Evolutionary conservation across 2,113 vertebrate species (phyloP).

Genomic region (Speoplatyrhinus poulsoni): DNA sequence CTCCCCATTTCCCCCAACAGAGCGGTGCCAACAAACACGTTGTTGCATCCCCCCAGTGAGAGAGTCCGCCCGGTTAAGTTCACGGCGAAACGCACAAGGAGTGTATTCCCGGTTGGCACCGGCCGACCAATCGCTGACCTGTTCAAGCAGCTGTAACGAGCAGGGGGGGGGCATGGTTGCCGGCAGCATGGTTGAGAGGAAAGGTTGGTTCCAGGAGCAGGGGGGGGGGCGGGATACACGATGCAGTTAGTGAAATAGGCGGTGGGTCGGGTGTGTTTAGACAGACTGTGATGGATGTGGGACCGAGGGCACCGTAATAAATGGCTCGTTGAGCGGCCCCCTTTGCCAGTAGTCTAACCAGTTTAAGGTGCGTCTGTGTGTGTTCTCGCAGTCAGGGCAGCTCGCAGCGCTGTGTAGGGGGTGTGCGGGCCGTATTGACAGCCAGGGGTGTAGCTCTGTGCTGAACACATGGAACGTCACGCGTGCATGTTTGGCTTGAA

Average conservation of each 20-base stretch:
- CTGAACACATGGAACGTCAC: neutral
- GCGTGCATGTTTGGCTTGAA: no score
- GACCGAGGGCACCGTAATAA: constrained; percentile 29
- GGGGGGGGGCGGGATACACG: constrained; percentile 8
- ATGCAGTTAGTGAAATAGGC: constrained; percentile 14
- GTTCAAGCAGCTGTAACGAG: constrained; percentile 63
- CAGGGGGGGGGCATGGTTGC: constrained; percentile 21
- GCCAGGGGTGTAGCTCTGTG: constrained; percentile 9
- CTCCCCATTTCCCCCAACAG: neutral
- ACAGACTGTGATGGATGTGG: constrained; percentile 19
- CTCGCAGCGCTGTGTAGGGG: constrained; percentile 16
- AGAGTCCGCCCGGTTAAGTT: no score
- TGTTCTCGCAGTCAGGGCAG: neutral
- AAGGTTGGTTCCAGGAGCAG: constrained; percentile 28
- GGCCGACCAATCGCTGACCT: constrained; percentile 47
- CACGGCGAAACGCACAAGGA: no score
- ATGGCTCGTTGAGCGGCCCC: constrained; percentile 17
- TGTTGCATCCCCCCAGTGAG: no score
- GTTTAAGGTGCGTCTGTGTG: constrained; percentile 7
- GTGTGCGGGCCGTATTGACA: neutral
- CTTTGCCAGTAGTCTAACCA: constrained; percentile 26
- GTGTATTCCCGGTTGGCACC: constrained; percentile 36
- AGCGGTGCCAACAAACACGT: no score
- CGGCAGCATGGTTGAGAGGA: constrained; percentile 42
- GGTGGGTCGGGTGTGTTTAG: constrained; percentile 17